A percentile compares a stretch with the other conserved stretches of the same genome.
Evolutionary conservation across 1,140 invertebrate species (phyloP).

Genomic region (Coptotermes formosanus): DNA sequence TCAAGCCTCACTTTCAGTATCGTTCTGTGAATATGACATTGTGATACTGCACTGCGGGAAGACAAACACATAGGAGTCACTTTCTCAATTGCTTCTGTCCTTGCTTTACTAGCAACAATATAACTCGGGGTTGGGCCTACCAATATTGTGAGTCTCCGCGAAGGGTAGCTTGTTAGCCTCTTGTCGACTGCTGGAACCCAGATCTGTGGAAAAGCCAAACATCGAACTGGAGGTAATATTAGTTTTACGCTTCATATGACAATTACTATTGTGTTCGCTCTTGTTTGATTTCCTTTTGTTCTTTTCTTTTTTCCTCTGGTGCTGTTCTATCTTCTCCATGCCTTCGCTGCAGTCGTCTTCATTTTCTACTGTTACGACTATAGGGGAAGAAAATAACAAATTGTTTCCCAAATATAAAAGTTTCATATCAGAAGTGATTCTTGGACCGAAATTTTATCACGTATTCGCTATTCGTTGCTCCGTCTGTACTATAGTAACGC

Average conservation of each 20-base stretch:
- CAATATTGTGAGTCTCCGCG: not conserved
- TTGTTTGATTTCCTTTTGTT: not conserved
- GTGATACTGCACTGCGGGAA: not conserved
- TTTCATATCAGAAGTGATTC: not conserved
- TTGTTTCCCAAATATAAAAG: not conserved
- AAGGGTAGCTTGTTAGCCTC: not conserved
- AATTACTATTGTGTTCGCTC: constrained; percentile 17
- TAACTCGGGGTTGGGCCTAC: not conserved
- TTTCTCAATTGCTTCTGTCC: not conserved
- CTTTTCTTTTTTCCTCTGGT: not conserved
- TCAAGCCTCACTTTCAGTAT: no score
- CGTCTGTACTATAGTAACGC: not conserved
- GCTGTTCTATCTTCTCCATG: not conserved
- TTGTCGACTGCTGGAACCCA: not conserved
- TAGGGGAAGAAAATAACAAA: not conserved
- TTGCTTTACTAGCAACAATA: not conserved
- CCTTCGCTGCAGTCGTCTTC: not conserved
- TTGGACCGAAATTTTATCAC: not conserved
- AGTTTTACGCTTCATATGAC: not conserved
- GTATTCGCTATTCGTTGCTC: not conserved
- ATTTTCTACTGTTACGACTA: not conserved
- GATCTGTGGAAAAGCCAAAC: constrained; percentile 6
- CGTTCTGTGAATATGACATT: no score
- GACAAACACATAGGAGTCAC: not conserved
- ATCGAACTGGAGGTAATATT: not conserved